Base-by-base conservation (phyloP, 2,797 vertebrate genomes). In the Cygnus olor region DNA sequence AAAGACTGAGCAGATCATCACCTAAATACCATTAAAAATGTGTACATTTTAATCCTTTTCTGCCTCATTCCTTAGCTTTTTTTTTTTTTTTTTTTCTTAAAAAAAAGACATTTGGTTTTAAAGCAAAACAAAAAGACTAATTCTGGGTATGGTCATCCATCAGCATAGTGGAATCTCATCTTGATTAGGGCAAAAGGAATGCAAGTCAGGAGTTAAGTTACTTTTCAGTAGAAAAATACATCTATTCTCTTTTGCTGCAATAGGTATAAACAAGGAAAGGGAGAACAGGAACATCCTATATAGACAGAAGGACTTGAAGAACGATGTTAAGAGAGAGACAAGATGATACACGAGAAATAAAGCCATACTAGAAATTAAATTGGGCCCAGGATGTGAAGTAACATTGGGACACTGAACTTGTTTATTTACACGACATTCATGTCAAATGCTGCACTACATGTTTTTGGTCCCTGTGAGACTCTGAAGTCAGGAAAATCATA, bases 201-300 rank as follows among this genome's bases (percentile, higher is more conserved):
- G 30, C 15, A 58, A 79, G 32, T 44, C 80, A 89, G 0, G 2
- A 87, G 16, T 72, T 28, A 72, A 85, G 90, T 42, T 66, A 79
- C 22, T 96, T 93, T 84, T 72, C 74, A 85, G 34, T 57, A 30
- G 87, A 82, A 95, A 95, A 94, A 73, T 8, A 63, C 15, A 17
- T 70, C n/a, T 42, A 14, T 38, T 11, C 18, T 56, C 19, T 79
- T 83, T 71, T 80, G 38, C 84, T 74, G 64, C 56, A 80, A 27
- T 10, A 34, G 34, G 56, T 20, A 18, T 90, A 87, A 90, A 30
- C 58, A 45, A 9, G 71, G 70, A 80, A 82, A 57, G 14, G n/a
- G 19, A 72, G 27, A 27, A 15, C 7, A 60, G 72, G 30, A 60
- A 14, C 25, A 44, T 42, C 11, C 32, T n/a, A 3, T 30, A 19